Conservation (phyloP, 2,888 invertebrate genomes). For the Eristalinus aeneus region DNA sequence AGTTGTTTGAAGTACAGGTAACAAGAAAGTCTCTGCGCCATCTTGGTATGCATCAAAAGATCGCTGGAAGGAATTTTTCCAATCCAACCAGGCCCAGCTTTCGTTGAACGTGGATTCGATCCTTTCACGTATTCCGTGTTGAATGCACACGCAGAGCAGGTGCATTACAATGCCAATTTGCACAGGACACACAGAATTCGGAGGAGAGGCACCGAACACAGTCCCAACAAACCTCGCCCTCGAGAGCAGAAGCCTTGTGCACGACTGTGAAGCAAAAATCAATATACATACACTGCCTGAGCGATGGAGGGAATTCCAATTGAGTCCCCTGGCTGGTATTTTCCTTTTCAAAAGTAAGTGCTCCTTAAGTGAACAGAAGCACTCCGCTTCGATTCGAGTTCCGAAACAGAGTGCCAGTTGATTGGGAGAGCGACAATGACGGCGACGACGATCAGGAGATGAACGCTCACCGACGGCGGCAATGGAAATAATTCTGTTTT, state of each 20-base stretch:
- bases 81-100: too few species aligned
- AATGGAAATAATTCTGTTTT: neutral
- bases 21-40: too few species aligned
- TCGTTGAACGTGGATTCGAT: neutral
- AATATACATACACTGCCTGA: neutral
- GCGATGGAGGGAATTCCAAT: conserved; percentile 4
- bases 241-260: too few species aligned
- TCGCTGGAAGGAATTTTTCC: too few species aligned
- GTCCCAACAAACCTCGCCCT: neutral
- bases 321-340: conserved; percentile 15
- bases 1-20: too few species aligned
- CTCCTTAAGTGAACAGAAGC: neutral
- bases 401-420: neutral
- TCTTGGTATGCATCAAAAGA: too few species aligned
- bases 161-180: neutral
- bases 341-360: conserved; percentile 1
- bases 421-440: neutral
- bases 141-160: neutral
- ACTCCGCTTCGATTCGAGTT: neutral
- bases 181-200: neutral
- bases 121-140: neutral
- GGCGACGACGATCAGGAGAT: too few species aligned
- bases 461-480: too few species aligned
- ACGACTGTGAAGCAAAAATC: neutral
- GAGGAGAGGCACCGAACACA: neutral